These are phyloP conservation scores for Drosophila meridiana DNA, from an alignment of 2,888 invertebrate genomes.

Conservation along the genomic window DNA sequence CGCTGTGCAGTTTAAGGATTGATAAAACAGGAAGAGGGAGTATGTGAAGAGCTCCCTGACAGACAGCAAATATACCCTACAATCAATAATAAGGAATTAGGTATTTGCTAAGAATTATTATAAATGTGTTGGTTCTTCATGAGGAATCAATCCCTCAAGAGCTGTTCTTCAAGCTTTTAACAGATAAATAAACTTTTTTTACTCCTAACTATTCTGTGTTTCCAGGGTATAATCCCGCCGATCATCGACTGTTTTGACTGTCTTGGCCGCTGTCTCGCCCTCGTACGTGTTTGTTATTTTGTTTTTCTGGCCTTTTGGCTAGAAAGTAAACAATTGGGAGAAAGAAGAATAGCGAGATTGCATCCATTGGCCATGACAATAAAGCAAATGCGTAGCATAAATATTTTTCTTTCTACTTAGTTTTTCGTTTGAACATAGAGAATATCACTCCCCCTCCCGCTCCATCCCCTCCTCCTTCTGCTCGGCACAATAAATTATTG, in stretches of 20 bases:
- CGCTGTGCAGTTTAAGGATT: neutral
- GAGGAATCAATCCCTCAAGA: too few species aligned
- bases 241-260: conserved; percentile 11
- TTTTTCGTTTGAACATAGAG: conserved; percentile 41
- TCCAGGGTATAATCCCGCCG: conserved; percentile 23
- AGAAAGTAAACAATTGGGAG: conserved; percentile 67
- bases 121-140: too few species aligned
- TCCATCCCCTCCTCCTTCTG: neutral
- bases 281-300: conserved; percentile 48
- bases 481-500: conserved; percentile 71
- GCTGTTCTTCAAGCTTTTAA: neutral
- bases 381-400: conserved; percentile 61
- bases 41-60: neutral
- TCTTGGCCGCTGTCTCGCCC: conserved; percentile 10
- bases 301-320: conserved; percentile 48
- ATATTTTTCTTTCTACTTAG: conserved; percentile 68
- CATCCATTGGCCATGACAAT: conserved; percentile 38
- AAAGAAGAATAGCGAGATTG: conserved; percentile 41
- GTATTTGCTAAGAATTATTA: neutral
- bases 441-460: conserved; percentile 25
- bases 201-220: neutral
- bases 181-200: neutral
- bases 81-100: neutral
- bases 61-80: neutral
- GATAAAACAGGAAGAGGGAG: neutral